Evolutionary conservation across 2,113 vertebrate genomes (phyloP).

Genomic region (Ariopsis seemanni): DNA sequence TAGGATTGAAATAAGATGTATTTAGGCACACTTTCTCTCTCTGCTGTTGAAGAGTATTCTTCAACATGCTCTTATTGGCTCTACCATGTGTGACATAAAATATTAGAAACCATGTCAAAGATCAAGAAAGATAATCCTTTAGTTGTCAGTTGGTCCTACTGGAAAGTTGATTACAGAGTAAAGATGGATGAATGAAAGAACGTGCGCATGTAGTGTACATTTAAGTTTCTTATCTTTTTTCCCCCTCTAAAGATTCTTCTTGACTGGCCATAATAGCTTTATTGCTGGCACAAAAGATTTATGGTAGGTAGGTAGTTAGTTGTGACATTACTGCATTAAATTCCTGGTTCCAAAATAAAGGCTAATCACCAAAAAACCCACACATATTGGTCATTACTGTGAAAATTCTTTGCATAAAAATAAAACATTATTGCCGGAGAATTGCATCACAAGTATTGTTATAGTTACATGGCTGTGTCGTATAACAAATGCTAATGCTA

Average conservation of each 20-base stretch:
- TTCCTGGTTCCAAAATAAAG: not conserved
- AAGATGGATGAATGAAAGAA: not conserved
- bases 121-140: not conserved
- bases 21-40: not conserved
- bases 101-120: not conserved
- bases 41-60: not conserved
- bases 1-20: not conserved
- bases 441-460: not conserved
- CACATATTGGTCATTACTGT: not conserved
- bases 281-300: not conserved
- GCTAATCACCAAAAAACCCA: not conserved
- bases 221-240: not conserved
- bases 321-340: not conserved
- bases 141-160: not conserved
- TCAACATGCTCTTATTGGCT: not conserved
- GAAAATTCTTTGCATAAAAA: not conserved
- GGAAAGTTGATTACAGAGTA: not conserved
- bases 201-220: not conserved
- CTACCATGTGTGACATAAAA: not conserved
- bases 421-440: not conserved
- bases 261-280: not conserved
- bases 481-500: not conserved
- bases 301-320: not conserved
- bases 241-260: not conserved
- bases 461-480: not conserved